Evolutionary conservation across 2,888 invertebrate species (phyloP), one percentile per base, ranked within the genome.

Genomic region (Sinhomidia bicolor): DNA sequence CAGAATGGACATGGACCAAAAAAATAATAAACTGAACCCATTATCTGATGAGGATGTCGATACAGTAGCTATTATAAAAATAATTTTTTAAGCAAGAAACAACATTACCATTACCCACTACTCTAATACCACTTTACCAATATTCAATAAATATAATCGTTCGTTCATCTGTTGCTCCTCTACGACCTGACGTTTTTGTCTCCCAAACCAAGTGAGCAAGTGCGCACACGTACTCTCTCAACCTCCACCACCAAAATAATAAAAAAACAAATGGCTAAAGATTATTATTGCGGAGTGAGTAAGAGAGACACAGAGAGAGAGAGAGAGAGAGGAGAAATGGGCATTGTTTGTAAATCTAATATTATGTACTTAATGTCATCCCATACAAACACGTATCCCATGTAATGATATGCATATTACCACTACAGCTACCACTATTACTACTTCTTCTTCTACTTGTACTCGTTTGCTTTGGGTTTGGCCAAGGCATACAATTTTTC

Each of bases 331-430:
- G n/a, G 6, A 57, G 20, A 10, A 47, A 23, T 44, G 26, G 12
- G 23, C 44, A 47, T 44, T 74, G 44, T 47, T 74, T 57, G 60
- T 57, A 60, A 17, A 79, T n/a, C n/a, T 71, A 84, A 84, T 62
- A 76, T 62, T 62, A 76, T 76, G 47, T 76, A 76, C 60, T 76
- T 74, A 60, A 76, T 74, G 83, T 83, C 83, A 84, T 60, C 32
- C n/a, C 23, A 71, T 51, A 17, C 68, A 41, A 68, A 68, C 68
- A 68, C 68, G 26, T 32, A 20, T 6, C 2, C 17, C 17, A 20
- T 57, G 20, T 57, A 60, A 47, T 32, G 23, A 68, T 68, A 26
- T 68, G 32, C 68, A 12, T 4, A 23, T 12, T 5, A 2, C 23
- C 20, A 7, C 7, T 12, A 20, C 23, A 7, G 14, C 23, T 20